Evolutionary conservation across 2,888 invertebrate species (phyloP), one percentile per base, ranked within the genome.

Genomic region (Lissocephala sabroskyi): DNA sequence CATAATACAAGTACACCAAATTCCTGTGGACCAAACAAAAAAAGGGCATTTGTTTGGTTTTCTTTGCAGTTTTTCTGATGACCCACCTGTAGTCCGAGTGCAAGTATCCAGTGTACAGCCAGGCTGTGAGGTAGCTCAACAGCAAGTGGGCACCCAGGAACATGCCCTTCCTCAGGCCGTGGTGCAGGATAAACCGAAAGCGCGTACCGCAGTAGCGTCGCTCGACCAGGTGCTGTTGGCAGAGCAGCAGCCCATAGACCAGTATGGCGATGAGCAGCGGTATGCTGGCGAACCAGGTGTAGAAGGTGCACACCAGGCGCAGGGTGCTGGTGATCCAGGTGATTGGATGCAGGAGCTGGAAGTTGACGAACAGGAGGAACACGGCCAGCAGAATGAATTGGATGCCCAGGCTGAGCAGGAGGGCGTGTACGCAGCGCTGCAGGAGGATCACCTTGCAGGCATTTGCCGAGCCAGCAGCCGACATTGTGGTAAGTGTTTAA

Each of bases 231-330:
- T 91, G 91, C 59, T 89, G 89, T 74, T 90, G 91, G 37, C 90
- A 90, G 71, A 90, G 89, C 28, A 91, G 86, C 32, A 91, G 85
- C n/a, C 92, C 91, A 84, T 92, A 92, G 4, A 90, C 86, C 52
- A 91, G 88, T 7, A 91, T 89, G 1, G 91, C 87, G 18, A 86
- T 79, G 9, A 87, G 85, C 13, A 93, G 86, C 1, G 92, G 87
- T 18, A 90, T 82, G 37, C 91, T 87, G 62, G 89, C 90, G 0
- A 90, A 79, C 85, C 89, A 89, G 82, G 91, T 91, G 77, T 88
- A 82, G 13, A 80, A 64, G 9, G 84, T 83, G 49, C 81, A 73
- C 30, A 92, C 84, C 10, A 89, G 86, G 11, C 85, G 67, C 56
- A 91, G 82, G 0, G 90, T 88, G 29, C 87, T 86, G 23, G 84